Evolutionary conservation across 1,140 invertebrate genomes (phyloP).

Genomic region (Drosophila sulfurigaster): DNA sequence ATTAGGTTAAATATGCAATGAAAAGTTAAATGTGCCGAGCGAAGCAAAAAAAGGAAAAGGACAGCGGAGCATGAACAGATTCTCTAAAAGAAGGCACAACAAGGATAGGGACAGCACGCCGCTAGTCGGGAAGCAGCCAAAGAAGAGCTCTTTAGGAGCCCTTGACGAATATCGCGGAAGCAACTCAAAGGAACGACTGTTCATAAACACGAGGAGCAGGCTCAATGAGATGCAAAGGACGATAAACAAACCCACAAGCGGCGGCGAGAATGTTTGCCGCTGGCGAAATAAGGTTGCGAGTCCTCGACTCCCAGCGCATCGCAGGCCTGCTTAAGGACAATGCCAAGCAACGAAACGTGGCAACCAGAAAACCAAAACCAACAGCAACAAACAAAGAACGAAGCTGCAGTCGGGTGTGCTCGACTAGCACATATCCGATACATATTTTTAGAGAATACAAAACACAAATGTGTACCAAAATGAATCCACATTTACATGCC

Average conservation of each 20-base stretch:
- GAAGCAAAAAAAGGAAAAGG: slow-evolving; percentile 27
- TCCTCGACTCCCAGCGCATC: slow-evolving; percentile 40
- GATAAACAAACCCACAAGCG: slow-evolving; percentile 75
- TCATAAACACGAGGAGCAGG: slow-evolving; percentile 51
- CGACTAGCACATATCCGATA: too few relatives aligned
- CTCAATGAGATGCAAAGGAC: slow-evolving; percentile 82
- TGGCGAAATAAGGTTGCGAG: slow-evolving; percentile 70
- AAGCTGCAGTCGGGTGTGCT: too few relatives aligned
- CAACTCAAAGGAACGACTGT: slow-evolving; percentile 32
- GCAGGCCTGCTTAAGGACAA: slow-evolving; percentile 30
- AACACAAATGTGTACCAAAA: too few relatives aligned
- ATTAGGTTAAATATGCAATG: slow-evolving; percentile 80
- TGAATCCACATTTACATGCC: too few relatives aligned
- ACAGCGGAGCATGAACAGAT: slow-evolving; percentile 24
- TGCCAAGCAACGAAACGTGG: slow-evolving; percentile 42
- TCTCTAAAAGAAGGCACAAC: slow-evolving; percentile 7
- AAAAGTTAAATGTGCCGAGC: slow-evolving; percentile 62
- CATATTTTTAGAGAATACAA: too few relatives aligned
- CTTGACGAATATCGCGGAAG: slow-evolving; percentile 21
- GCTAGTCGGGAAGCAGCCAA: neutral
- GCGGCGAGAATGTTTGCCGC: slow-evolving; percentile 54
- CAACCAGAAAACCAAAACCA: slow-evolving; percentile 39
- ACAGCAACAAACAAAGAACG: slow-evolving; percentile 4
- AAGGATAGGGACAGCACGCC: slow-evolving; percentile 3
- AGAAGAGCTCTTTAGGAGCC: slow-evolving; percentile 7